A percentile compares a stretch with the other conserved stretches of the same genome.
Evolutionary conservation across 2,113 vertebrate species (phyloP).

Genomic region (Gymnobelideus leadbeateri): DNA sequence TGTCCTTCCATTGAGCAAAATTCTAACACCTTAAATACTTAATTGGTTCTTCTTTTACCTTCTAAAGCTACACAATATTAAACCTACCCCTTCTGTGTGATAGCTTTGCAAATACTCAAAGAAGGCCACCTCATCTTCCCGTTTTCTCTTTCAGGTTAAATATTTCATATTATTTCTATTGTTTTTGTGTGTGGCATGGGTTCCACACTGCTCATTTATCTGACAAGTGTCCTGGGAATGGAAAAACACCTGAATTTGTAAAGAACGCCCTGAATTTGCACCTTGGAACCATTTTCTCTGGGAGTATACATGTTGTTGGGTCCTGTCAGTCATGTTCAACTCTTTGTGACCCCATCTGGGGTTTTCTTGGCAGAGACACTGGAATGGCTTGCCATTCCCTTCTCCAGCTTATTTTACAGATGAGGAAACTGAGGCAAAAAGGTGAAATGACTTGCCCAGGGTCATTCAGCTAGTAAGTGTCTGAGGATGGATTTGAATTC

Average conservation of each 20-base stretch:
- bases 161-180: neutral
- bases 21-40: neutral
- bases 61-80: neutral
- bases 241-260: neutral
- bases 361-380: neutral
- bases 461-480: neutral
- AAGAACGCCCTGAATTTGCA: neutral
- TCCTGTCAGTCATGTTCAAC: too few species aligned
- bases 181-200: neutral
- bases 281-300: neutral
- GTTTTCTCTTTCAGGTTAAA: neutral
- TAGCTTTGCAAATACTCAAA: neutral
- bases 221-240: neutral
- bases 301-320: neutral
- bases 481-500: neutral
- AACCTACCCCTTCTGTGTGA: neutral
- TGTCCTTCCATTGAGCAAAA: neutral
- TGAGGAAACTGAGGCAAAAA: neutral
- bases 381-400: neutral
- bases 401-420: neutral
- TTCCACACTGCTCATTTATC: neutral
- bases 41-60: neutral
- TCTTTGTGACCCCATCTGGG: neutral
- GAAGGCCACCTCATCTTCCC: neutral
- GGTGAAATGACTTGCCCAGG: too few species aligned